Base-by-base conservation (phyloP, 2,113 vertebrate genomes). In the Seriola dumerili region DNA sequence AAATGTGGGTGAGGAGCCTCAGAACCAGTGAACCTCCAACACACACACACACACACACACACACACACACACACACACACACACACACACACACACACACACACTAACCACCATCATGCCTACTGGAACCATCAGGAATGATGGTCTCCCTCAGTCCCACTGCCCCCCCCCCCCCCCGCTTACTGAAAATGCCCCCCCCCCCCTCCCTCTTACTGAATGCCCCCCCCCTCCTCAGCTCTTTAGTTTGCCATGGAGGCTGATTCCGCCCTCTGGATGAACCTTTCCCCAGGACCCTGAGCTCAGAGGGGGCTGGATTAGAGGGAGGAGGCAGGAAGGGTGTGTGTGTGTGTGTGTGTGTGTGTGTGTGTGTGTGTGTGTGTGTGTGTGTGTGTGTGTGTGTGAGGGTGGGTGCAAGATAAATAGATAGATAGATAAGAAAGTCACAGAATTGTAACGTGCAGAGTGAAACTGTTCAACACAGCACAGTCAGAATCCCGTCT, bases 221-320 rank as follows among this genome's bases (percentile, higher is more conserved):
- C 67, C 67, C 36, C 34, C 38, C 10, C 80, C 29, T 8, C 52
- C 72, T 38, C 68, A 62, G 55, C 77, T 59, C 52, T 79, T 29
- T 38, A 76, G 78, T 88, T 80, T 66, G 86, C 92, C 87, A 95
- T 94, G 92, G 90, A 93, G 89, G 88, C 88, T 94, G 92, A 92
- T 87, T 92, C 87, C 91, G 94, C 83, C 95, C 95, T 94, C 93
- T 90, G 91, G 86, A 90, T 96, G 95, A 96, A 95, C 95, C 90
- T 94, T 93, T 88, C 83, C 91, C 80, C 76, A 38, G 79, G 91
- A 92, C 90, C 88, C 81, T 63, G 57, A 80, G 87, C 92, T 92
- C 91, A 83, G 87, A 93, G 89, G 90, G 87, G 91, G 89, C 86
- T 84, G 93, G 92, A 95, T 94, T 94, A 95, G 78, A 80, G 72